phyloP scores from a whole-genome alignment of 2,797 vertebrate genomes.

The Megalops cyprinoides region DNA sequence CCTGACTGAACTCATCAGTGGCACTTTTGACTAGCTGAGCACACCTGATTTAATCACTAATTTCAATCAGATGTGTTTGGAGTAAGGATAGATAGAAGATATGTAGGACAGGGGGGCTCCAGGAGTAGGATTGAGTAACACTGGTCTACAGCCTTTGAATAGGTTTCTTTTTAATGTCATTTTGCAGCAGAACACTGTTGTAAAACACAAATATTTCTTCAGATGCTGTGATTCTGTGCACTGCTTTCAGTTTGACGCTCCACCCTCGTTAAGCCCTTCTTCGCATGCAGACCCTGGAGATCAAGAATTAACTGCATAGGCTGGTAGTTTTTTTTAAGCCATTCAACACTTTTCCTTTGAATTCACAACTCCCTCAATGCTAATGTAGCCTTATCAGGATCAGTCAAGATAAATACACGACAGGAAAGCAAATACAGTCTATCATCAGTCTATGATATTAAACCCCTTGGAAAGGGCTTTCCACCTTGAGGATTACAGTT shows the following conservation, averaged over 20 bases:
- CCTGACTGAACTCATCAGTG: no score
- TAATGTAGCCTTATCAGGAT: constrained; percentile 17
- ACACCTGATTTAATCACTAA: no score
- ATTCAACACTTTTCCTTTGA: neutral
- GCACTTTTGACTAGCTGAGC: no score
- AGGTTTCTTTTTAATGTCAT: no score
- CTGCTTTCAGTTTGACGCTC: neutral
- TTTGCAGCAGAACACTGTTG: no score
- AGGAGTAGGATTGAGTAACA: no score
- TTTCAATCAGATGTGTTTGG: no score
- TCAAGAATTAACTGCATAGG: neutral
- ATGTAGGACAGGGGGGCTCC: no score
- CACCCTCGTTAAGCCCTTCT: neutral
- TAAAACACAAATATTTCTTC: neutral
- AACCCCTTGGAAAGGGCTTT: neutral
- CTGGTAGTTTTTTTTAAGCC: constrained; percentile 19
- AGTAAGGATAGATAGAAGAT: no score
- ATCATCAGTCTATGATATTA: neutral
- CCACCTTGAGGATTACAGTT: neutral
- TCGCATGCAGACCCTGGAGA: neutral
- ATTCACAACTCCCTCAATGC: constrained; percentile 10
- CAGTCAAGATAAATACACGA: neutral
- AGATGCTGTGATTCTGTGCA: neutral
- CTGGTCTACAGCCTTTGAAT: no score
- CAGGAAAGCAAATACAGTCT: neutral